phyloP scores from a whole-genome alignment of 2,797 vertebrate genomes.

The Catostomus latipinnis region DNA sequence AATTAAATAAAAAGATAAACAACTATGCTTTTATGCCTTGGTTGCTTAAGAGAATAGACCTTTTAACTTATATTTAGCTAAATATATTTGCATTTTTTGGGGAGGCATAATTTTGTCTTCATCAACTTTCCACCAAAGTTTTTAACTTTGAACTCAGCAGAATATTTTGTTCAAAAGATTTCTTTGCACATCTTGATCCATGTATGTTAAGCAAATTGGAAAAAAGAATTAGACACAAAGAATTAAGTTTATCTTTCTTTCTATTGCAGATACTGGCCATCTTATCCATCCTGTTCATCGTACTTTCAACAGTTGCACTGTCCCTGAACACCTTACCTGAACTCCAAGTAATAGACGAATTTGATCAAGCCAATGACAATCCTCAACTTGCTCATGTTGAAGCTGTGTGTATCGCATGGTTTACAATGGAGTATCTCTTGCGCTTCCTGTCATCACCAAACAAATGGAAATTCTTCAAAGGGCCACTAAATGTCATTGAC shows the following conservation, averaged over 20 bases:
- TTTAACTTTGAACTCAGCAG: background rate
- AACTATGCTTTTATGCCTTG: too few species aligned
- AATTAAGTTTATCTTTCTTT: constrained; percentile 64
- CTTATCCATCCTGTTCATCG: constrained; percentile 97
- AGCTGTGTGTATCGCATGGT: constrained; percentile 99
- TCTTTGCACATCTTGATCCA: background rate
- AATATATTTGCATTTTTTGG: too few species aligned
- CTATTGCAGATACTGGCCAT: constrained; percentile 95
- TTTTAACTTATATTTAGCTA: too few species aligned
- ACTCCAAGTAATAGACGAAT: constrained; percentile 92
- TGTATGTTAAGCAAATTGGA: background rate
- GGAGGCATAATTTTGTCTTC: too few species aligned
- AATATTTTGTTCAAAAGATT: background rate
- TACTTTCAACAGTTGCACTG: constrained; percentile 96
- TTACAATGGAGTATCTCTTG: constrained; percentile 99
- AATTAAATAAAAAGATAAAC: too few species aligned
- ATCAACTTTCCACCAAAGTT: background rate
- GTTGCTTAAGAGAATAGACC: too few species aligned
- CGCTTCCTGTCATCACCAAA: constrained; percentile 98
- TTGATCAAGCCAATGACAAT: constrained; percentile 93
- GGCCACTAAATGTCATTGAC: constrained; percentile 97
- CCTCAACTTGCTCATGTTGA: constrained; percentile 95
- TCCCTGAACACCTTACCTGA: constrained; percentile 98
- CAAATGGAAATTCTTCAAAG: constrained; percentile 99
- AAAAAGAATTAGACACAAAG: background rate